Evolutionary conservation across 2,888 invertebrate genomes (phyloP), one percentile per base, ranked within the genome.

Genomic region (Rhingia rostrata): DNA sequence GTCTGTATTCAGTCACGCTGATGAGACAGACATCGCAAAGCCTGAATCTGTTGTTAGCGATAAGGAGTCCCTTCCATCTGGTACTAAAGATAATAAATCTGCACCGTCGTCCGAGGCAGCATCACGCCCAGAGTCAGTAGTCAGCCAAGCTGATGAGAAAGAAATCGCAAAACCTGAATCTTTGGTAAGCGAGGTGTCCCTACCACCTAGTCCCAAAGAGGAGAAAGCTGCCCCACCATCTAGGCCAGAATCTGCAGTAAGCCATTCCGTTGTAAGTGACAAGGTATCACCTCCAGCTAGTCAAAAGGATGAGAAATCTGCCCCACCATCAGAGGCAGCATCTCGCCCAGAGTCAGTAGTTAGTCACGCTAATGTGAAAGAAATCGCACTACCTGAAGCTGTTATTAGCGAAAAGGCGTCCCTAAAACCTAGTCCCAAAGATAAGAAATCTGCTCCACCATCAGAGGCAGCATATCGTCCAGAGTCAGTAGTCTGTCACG

Each of bases 401-500:
- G 43, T 35, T 10, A 4, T 2, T 10, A 12, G 10, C 12, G 32
- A 14, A 33, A 47, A 9, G 4, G 12, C 9, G 4, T 43, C 75
- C 1, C 14, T 54, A 22, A 33, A 0, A 12, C 4, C 2, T 1
- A 85, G 90, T 89, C 3, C 30, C 47, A 72, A 79, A 3, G 86
- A 86, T 37, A 67, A 78, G 0, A 86, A 83, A 37, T 86, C 87
- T 2, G 47, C 66, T 12, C 4, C 73, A 51, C 33, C 75, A 43
- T 83, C 87, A 0, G 86, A 87, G 14, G 87, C 82, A 66, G 22
- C 74, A 10, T 88, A 87, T 0, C 64, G 87, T 39, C 86, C 88
- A 75, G 54, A 87, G 58, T 22, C 77, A 6, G 7, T 12, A 0
- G 7, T 64, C 12, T 12, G 45, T 49, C 77, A 78, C 7, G 33